Base-by-base conservation (phyloP, 1,140 invertebrate species). In the Drosophila baimaii region DNA sequence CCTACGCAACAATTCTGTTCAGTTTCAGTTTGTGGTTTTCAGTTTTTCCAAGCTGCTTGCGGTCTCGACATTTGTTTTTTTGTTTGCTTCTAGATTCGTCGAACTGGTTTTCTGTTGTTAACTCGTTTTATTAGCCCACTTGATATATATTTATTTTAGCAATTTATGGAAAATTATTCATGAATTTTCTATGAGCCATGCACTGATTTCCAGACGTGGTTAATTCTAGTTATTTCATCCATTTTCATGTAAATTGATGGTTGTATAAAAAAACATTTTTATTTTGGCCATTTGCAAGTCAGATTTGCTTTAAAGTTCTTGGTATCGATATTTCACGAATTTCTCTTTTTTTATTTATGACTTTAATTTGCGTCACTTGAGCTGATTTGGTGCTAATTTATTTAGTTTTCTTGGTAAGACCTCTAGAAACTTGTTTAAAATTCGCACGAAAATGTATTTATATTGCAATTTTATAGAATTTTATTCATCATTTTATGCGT, bases 81-180 rank as follows among this genome's bases (percentile, higher is more conserved):
- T 8, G 49, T 35, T 33, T 52, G 49, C 29, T 52, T 52, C 49
- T 52, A 52, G 49, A 52, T 74, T 23, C 51, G n/a, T 31, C 19
- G 10, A 65, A 78, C 75, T 82, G 68, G 74, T 80, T 83, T 66
- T 71, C 65, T 57, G 68, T 12, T 71, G 65, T 47, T 71, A 71
- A 71, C 68, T 71, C 65, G 68, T 71, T 71, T 70, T 47, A 71
- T 71, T 58, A 70, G 68, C 68, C 68, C 65, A 71, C 68, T 71
- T 58, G 39, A 39, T 27, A 57, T 64, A 9, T 57, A 7, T n/a
- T n/a, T 49, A 46, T 70, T 71, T 71, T 19, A 49, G 17, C 68
- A 71, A 49, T 58, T 56, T 70, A 83, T 82, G 79, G 44, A 70
- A 62, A 82, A 75, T 55, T 78, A 81, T 68, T 71, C 68, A 47